Percentiles rank a stretch among this genome's conserved stretches.
Evolutionary conservation across 30 jellyfish, hydroid and myxozoan genomes (phyloP).

Genomic region (Aurelia sp.): DNA sequence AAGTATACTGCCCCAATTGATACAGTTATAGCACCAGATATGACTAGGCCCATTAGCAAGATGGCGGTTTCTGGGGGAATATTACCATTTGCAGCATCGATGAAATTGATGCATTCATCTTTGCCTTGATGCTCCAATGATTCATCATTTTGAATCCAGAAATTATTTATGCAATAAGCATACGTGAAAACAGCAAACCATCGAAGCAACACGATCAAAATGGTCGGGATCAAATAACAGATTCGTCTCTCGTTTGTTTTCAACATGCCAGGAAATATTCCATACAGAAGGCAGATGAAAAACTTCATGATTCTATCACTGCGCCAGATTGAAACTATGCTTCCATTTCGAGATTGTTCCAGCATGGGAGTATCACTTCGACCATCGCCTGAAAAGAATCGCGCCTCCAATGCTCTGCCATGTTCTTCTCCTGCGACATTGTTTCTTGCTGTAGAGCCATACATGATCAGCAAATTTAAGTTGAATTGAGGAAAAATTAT

Average conservation of each 20-base stretch:
- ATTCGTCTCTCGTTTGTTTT: neutral
- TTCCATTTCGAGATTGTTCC: too few relatives aligned
- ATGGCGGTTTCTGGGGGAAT: slow-evolving; percentile 38
- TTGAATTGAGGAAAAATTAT: too few relatives aligned
- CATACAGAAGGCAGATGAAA: slow-evolving; percentile 17
- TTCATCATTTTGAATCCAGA: neutral
- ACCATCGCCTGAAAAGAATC: too few relatives aligned
- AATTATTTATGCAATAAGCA: neutral
- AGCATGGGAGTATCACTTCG: too few relatives aligned
- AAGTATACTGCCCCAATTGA: slow-evolving; percentile 33
- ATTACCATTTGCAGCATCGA: neutral
- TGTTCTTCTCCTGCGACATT: too few relatives aligned
- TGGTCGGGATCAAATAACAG: slow-evolving; percentile 34
- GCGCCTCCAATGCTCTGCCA: too few relatives aligned
- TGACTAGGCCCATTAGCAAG: slow-evolving; percentile 39
- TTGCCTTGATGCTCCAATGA: neutral
- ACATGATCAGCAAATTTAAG: too few relatives aligned
- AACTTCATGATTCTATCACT: slow-evolving; percentile 15
- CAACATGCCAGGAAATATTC: neutral
- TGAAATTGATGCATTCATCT: neutral
- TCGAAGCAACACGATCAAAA: neutral
- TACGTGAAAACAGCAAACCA: slow-evolving; percentile 35
- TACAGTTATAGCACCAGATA: slow-evolving; percentile 39
- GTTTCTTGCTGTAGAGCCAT: too few relatives aligned
- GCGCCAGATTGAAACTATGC: too few relatives aligned